phyloP scores from a whole-genome alignment of 1,140 invertebrate genomes.

The Drosophila eugracilis region DNA sequence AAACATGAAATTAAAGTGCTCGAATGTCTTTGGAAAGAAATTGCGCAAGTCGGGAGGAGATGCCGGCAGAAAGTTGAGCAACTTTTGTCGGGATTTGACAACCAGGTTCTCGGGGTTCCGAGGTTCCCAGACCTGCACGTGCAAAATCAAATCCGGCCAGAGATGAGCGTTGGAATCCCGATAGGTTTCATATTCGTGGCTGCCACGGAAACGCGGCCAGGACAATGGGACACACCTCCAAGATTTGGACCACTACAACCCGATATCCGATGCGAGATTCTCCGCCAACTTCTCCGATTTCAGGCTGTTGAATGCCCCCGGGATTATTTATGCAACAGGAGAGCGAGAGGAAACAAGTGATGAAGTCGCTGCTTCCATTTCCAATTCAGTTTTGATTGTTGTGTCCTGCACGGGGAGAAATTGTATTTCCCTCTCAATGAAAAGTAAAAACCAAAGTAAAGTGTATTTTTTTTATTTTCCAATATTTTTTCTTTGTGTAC shows the following conservation, averaged over 20 bases:
- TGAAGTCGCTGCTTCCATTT: constrained; percentile 84
- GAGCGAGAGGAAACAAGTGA: constrained; percentile 81
- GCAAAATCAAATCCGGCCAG: constrained; percentile 61
- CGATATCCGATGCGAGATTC: constrained; percentile 59
- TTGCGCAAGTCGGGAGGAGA: constrained; percentile 64
- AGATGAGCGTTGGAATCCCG: too few species aligned
- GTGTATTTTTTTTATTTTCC: background rate
- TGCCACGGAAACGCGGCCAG: constrained; percentile 64
- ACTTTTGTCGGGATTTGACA: constrained; percentile 63
- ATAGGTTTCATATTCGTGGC: constrained; percentile 76
- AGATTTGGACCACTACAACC: constrained; percentile 53
- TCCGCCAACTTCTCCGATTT: constrained; percentile 60
- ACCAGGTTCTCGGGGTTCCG: constrained; percentile 3
- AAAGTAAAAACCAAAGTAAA: too few species aligned
- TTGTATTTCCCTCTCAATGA: too few species aligned
- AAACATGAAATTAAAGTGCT: constrained; percentile 83
- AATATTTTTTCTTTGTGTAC: constrained; percentile 13
- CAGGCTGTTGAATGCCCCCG: constrained; percentile 49
- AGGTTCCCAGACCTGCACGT: constrained; percentile 78
- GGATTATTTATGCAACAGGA: constrained; percentile 74
- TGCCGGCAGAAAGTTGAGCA: constrained; percentile 80
- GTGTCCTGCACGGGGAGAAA: constrained; percentile 49
- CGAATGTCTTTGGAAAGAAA: constrained; percentile 59
- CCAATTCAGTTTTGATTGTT: constrained; percentile 72
- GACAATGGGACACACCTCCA: constrained; percentile 81